A percentile compares a stretch with the other conserved stretches of the same genome.
Evolutionary conservation across 2,888 invertebrate genomes (phyloP).

Genomic region (Mermis nigrescens): DNA sequence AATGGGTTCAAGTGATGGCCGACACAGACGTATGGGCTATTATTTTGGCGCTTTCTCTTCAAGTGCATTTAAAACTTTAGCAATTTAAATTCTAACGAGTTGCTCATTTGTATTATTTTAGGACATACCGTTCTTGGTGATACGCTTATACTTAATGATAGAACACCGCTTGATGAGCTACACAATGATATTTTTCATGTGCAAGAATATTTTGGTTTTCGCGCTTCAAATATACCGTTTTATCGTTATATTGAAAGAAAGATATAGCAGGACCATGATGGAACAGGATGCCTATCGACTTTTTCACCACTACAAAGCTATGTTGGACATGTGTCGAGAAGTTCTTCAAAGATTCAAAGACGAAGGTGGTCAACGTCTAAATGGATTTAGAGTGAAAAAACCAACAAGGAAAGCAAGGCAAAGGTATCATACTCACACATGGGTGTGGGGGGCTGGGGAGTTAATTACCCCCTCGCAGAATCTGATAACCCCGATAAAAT

Average conservation of each 20-base stretch:
- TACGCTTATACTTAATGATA: constrained; percentile 28
- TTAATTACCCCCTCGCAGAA: no score
- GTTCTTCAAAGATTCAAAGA: neutral
- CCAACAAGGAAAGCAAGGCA: no score
- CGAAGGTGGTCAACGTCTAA: neutral
- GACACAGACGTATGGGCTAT: constrained; percentile 37
- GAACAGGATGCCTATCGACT: constrained; percentile 8
- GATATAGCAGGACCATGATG: neutral
- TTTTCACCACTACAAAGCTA: neutral
- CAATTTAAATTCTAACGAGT: no score
- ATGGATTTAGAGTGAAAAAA: neutral
- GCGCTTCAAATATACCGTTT: constrained; percentile 25
- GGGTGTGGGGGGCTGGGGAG: no score
- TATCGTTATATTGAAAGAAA: constrained; percentile 13
- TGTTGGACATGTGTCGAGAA: neutral
- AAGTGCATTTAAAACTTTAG: no score
- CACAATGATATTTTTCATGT: constrained; percentile 31
- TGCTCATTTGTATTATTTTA: no score
- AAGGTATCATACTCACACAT: no score
- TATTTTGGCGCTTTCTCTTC: constrained; percentile 34
- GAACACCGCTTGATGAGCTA: constrained; percentile 26
- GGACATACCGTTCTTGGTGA: constrained; percentile 31
- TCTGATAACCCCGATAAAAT: no score
- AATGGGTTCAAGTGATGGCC: neutral
- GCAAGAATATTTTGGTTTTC: constrained; percentile 26